Evolutionary conservation across 64 coral and sea anemone species (phyloP), one percentile per base, ranked within the genome.

Genomic region (Platygyra sinensis): DNA sequence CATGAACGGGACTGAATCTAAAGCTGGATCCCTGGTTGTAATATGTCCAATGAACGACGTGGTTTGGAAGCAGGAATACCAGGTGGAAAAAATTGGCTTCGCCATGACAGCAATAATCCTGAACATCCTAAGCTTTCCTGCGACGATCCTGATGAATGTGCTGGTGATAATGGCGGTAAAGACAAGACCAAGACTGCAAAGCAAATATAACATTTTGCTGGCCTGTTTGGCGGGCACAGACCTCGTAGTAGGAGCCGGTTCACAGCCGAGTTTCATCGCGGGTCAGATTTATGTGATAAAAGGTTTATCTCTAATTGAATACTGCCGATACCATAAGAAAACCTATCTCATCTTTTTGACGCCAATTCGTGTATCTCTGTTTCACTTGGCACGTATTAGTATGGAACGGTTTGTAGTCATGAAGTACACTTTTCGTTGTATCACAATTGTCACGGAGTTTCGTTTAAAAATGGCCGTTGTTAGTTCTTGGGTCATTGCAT

Each of bases 181-280:
- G 25, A 80, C 50, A 60, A 39, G 42, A 57, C 77, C 10, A 52
- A 80, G 77, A 80, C 18, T 80, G 52, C 77, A 59, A 52, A 60
- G 22, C 50, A 60, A 54, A 0, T 80, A 80, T 27, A 80, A 80
- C 77, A 30, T 80, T 57, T 5, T 80, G 52, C 29, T 80, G 77
- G 77, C 77, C 5, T 80, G 51, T 60, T 80, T 80, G 27, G 77
- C 77, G 17, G 51, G 19, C 9, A 80, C 77, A 60, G 77, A 80
- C 18, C n/a, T 80, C 7, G 9, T 27, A n/a, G 77, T 80, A 3
- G 77, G 77, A n/a, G 11, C 59, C 0, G 24, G 19, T 61, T 55
- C 52, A 13, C 77, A 80, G 25, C 77, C 77, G 14, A 60, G 27
- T 24, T 80, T 80, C 52, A 51, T 80, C 12, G n/a, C 51, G 16